Base-by-base conservation (phyloP, 2,113 vertebrate species). In the Corythoichthys haematopterus region DNA sequence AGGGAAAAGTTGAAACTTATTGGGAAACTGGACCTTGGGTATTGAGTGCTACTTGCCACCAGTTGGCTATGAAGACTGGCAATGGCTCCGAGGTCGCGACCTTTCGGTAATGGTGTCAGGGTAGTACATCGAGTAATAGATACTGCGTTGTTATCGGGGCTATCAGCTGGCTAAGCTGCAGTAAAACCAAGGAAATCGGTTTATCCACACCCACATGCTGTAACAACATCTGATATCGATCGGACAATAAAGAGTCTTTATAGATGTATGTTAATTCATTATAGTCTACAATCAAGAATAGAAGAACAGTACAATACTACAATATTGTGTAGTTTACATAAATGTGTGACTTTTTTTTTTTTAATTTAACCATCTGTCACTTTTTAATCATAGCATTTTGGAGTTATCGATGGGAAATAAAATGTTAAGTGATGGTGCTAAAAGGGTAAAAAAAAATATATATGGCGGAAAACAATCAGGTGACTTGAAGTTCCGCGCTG, bases 11-110 rank as follows among this genome's bases (percentile, higher is more conserved):
- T 71, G 52, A 64, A 81, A 74, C 75, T 20, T 67, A 79, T 56
- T 76, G 81, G 69, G 88, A 84, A 88, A 88, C 82, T 85, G 83
- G 83, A 90, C 84, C 87, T 84, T 82, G 75, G 76, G 74, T 86
- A 88, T 90, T 88, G 85, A 87, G 81, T 84, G 84, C 83, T 84
- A 64, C 70, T 76, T 77, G 77, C 78, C 81, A 83, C 77, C 55
- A 53, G 82, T 79, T 88, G 84, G 78, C 73, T 70, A 37, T 68
- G 51, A 48, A 77, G 76, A 70, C 60, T 64, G 71, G 80, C 69
- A 13, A 69, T 78, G 70, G 80, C 66, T 69, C 77, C 36, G 78
- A 79, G 83, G 81, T 85, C 72, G 3, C 20, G 85, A 85, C 82
- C 82, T 84, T 78, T 85, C 11, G 67, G 65, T 83, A 71, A 86